Evolutionary conservation across 1,140 invertebrate genomes (phyloP), one percentile per base, ranked within the genome.

Genomic region (Amphibalanus amphitrite): DNA sequence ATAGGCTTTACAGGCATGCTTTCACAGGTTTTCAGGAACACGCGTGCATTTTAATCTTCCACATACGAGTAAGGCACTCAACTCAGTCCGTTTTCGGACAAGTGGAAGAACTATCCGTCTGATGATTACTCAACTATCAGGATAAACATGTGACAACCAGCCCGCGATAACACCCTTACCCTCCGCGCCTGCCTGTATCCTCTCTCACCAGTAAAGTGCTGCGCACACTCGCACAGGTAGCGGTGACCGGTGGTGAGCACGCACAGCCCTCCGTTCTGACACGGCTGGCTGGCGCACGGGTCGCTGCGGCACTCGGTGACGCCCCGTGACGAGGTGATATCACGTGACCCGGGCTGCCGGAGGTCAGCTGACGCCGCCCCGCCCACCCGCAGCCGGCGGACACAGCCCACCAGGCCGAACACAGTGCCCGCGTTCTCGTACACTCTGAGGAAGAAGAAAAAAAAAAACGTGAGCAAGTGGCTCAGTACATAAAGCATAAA

Each of bases 391-490:
- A 93, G 80, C 74, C 86, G 86, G 70, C 86, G 84, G 67, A 96
- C 87, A 80, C 92, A 95, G 0, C 93, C 93, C 68, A 90, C 85
- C 72, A 95, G 86, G 0, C 92, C 91, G 38, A 85, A 84, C 68
- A 84, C 85, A 3, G 90, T 90, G 33, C 92, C 92, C 70, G 93
- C 88, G 76, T 92, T 92, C 73, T 93, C 89, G 80, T 87, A 91
- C 17, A 94, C 85, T 77, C 91, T 93, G 83, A 38, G 33, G 33
- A 38, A 4, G 33, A n/a, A n/a, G n/a, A n/a, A n/a, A n/a, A n/a
- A n/a, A n/a, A n/a, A n/a, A n/a, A n/a, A n/a, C n/a, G n/a, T n/a
- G n/a, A n/a, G n/a, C n/a, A n/a, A n/a, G n/a, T n/a, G n/a, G n/a
- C n/a, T n/a, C n/a, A n/a, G n/a, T n/a, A n/a, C n/a, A n/a, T n/a